A percentile compares a stretch with the other conserved stretches of the same genome.
These are phyloP conservation scores for Drosophila pseudotakahashii DNA, from an alignment of 2,888 invertebrate genomes.

Conservation along the genomic window DNA sequence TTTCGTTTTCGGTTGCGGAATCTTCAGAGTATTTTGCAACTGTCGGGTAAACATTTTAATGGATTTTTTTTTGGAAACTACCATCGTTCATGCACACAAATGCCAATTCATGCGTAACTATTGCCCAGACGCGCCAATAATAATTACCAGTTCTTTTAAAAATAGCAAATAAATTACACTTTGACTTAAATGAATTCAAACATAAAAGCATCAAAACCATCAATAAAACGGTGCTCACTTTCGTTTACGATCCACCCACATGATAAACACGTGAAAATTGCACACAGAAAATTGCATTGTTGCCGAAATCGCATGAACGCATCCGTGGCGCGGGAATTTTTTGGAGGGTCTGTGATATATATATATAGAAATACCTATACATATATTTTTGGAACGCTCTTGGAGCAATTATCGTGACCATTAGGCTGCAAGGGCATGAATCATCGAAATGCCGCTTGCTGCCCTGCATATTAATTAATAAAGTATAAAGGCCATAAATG, in stretches of 20 bases:
- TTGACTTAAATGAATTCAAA: slow-evolving; percentile 36
- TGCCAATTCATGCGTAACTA: slow-evolving; percentile 38
- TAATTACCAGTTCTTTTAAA: slow-evolving; percentile 45
- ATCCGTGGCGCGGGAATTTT: background rate
- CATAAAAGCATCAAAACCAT: slow-evolving; percentile 21
- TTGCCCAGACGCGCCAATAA: slow-evolving; percentile 42
- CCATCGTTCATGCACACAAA: slow-evolving; percentile 23
- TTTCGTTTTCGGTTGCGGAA: slow-evolving; percentile 40
- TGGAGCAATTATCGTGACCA: slow-evolving; percentile 47
- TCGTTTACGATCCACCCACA: slow-evolving; percentile 21
- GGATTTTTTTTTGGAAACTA: slow-evolving; percentile 10
- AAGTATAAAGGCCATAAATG: slow-evolving; percentile 48
- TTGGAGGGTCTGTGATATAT: slow-evolving; percentile 14
- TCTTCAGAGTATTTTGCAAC: slow-evolving; percentile 22
- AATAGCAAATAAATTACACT: slow-evolving; percentile 35
- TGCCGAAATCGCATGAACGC: slow-evolving; percentile 8
- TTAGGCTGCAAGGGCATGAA: slow-evolving; percentile 34
- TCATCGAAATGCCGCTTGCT: slow-evolving; percentile 31
- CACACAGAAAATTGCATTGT: slow-evolving; percentile 21
- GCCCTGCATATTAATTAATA: slow-evolving; percentile 52
- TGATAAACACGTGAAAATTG: slow-evolving; percentile 16
- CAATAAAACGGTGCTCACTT: slow-evolving; percentile 13
- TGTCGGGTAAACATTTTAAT: slow-evolving; percentile 37
- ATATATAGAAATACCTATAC: slow-evolving; percentile 3
- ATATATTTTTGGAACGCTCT: slow-evolving; percentile 15